Conservation (phyloP, 1,140 invertebrate genomes). For the Aphis gossypii region DNA sequence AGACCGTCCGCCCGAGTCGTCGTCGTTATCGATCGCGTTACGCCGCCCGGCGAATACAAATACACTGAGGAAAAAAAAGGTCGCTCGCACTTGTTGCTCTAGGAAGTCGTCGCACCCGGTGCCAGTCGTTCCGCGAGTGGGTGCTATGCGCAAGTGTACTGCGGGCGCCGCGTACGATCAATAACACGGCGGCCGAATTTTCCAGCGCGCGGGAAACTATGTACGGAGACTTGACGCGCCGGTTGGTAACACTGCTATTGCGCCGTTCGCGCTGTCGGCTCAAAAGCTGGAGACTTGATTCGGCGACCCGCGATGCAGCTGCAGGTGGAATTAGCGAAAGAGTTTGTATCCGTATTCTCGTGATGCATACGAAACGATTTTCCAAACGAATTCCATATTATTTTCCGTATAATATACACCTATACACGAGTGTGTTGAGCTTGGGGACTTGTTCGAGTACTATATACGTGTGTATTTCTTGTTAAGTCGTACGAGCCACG, state of each 20-base stretch:
- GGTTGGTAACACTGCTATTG: constrained; percentile 27
- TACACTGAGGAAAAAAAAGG: constrained; percentile 29
- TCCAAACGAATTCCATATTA: not conserved
- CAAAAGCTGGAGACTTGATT: not conserved
- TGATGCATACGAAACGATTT: not conserved
- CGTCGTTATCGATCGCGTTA: constrained; percentile 18
- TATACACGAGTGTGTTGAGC: not conserved
- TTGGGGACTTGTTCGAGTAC: not conserved
- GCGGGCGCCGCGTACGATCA: not conserved
- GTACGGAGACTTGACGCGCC: not conserved
- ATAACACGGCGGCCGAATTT: constrained; percentile 28
- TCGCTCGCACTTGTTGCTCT: constrained; percentile 34
- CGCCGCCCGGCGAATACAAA: constrained; percentile 34
- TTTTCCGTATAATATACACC: not conserved
- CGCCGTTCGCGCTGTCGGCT: not conserved
- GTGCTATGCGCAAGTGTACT: constrained; percentile 17
- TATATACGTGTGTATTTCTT: too few species aligned
- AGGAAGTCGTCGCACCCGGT: not conserved
- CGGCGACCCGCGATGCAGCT: too few species aligned
- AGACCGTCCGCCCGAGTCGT: not conserved
- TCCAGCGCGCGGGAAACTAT: constrained; percentile 29
- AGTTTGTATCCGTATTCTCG: not conserved
- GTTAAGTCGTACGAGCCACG: not conserved
- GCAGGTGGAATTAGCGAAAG: not conserved
- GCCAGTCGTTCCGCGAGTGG: not conserved